Percentiles rank a stretch among this genome's conserved stretches.
phyloP scores from a whole-genome alignment of 2,888 invertebrate species.

The Mallateleia sp. region DNA sequence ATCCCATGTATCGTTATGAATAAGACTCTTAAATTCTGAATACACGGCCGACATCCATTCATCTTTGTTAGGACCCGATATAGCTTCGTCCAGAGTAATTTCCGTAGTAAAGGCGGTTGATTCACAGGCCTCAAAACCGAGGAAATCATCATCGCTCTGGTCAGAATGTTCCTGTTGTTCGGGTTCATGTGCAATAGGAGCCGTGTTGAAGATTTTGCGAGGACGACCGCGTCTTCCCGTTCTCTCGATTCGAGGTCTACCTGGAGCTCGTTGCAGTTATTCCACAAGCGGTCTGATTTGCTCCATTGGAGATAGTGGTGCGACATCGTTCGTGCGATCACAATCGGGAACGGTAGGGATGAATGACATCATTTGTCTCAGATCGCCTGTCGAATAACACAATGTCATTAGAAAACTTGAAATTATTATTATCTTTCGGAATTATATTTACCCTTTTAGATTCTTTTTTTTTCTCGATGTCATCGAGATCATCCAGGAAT shows the following conservation, averaged over 20 bases:
- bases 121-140: slow-evolving; percentile 7
- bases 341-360: neutral
- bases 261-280: slow-evolving; percentile 1
- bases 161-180: neutral
- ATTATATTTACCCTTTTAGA: neutral
- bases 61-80: slow-evolving; percentile 40
- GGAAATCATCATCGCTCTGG: slow-evolving; percentile 15
- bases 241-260: neutral
- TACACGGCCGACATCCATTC: slow-evolving; percentile 65
- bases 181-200: no score
- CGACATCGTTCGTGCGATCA: neutral
- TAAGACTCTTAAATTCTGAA: slow-evolving; percentile 38
- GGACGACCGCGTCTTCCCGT: neutral
- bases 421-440: neutral
- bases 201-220: neutral
- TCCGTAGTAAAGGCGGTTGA: slow-evolving; percentile 1
- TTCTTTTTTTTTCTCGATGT: neutral
- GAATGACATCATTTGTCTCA: neutral
- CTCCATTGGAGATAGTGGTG: neutral
- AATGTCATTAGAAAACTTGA: neutral
- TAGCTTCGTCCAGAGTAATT: slow-evolving; percentile 33
- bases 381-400: neutral
- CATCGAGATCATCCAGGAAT: neutral
- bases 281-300: neutral
- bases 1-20: slow-evolving; percentile 66